Base-by-base conservation (phyloP, 2,888 invertebrate species). In the Agrotis exclamationis region DNA sequence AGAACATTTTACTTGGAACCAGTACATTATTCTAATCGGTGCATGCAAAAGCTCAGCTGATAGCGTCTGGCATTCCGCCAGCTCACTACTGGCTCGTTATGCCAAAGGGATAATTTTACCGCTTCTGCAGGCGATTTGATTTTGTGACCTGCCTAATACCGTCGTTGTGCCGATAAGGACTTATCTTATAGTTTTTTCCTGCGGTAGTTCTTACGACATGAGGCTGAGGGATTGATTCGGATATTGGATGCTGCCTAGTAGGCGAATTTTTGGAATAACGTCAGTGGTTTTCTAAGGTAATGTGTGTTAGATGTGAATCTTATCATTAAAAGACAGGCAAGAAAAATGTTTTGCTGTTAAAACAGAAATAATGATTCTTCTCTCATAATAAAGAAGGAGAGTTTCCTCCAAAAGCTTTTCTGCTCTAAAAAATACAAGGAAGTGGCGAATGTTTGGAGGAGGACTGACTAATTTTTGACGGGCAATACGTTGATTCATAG, bases 111-210 rank as follows among this genome's bases (percentile, higher is more conserved):
- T 90, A 89, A 89, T 90, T 87, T 85, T 77, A 83, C 86, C 84
- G 85, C 85, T 85, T 88, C 86, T 85, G 87, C 87, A 79, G 71
- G 79, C 88, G 84, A 88, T 91, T 91, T 86, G 90, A 90, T 91
- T 90, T 90, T 90, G 91, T 78, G 88, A 89, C 87, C 86, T 86
- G 74, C 85, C 82, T 89, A 87, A 89, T 87, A 82, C 75, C 79
- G 72, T 83, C 82, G 83, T 87, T 88, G 77, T 63, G 44, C 74
- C 79, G 89, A 87, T 87, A 89, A 88, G 82, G 80, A 39, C 58
- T 85, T 80, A 85, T 78, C 85, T 76, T 75, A 76, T 85, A 86
- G 84, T 85, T 88, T 85, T 85, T 86, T 82, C 75, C 79, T 74
- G 75, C 48, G 75, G 70, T 48, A 56, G 54, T 58, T 39, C 54